Conservation (phyloP, 2,797 vertebrate species). For the Simalia tracyae region DNA sequence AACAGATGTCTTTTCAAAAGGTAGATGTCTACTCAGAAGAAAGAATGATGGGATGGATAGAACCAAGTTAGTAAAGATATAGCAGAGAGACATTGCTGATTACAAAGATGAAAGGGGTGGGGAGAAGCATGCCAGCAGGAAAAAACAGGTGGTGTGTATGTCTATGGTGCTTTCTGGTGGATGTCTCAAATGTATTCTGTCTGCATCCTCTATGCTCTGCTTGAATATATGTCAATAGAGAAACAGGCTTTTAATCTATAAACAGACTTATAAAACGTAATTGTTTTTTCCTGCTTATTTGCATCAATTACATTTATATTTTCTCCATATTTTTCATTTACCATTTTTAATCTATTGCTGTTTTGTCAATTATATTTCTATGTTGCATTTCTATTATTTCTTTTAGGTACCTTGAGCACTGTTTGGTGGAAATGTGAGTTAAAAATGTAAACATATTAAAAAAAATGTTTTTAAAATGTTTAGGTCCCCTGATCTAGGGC, state of each 20-base stretch:
- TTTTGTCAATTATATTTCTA: not conserved
- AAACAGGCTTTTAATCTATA: not conserved
- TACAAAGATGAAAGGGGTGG: not conserved
- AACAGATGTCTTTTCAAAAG: not conserved
- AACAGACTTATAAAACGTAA: not conserved
- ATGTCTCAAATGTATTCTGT: not conserved
- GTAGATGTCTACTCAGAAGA: not conserved
- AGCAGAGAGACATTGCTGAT: not conserved
- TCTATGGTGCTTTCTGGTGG: not conserved
- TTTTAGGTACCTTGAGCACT: not conserved
- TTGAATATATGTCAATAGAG: not conserved
- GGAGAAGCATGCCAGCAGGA: not conserved
- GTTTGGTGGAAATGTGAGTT: not conserved
- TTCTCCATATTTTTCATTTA: not conserved
- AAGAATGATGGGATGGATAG: not conserved
- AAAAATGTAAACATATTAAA: not conserved
- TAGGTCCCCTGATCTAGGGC: not conserved
- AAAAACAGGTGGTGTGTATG: not conserved
- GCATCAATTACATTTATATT: not conserved
- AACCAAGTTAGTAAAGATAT: not conserved
- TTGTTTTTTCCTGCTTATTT: not conserved
- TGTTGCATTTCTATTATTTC: not conserved
- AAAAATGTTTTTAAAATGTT: not conserved
- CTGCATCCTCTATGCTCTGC: not conserved
- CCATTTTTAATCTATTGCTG: not conserved